Percentiles rank a stretch among this genome's conserved stretches.
Conservation (phyloP, 1,140 invertebrate genomes). For the Cydia pomonella region DNA sequence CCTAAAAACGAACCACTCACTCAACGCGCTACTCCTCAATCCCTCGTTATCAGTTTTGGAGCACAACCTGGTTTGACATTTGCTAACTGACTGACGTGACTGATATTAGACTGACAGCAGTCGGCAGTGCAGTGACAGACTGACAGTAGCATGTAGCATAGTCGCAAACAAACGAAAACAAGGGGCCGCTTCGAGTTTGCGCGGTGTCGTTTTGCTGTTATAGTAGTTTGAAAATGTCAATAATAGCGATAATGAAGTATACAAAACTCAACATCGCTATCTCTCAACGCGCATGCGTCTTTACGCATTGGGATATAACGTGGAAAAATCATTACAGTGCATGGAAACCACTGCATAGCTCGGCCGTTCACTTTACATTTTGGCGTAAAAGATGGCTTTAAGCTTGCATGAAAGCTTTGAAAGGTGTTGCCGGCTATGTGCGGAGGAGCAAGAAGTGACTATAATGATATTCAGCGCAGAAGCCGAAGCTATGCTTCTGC, state of each 20-base stretch:
- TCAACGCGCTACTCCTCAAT: too few species aligned
- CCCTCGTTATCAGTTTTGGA: too few species aligned
- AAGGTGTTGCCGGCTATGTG: slow-evolving; percentile 73
- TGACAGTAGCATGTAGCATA: not conserved
- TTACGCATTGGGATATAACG: slow-evolving; percentile 44
- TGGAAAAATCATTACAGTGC: slow-evolving; percentile 60
- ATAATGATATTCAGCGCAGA: slow-evolving; percentile 76
- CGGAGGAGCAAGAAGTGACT: slow-evolving; percentile 72
- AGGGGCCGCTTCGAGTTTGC: slow-evolving; percentile 22
- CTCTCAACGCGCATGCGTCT: slow-evolving; percentile 67
- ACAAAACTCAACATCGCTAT: slow-evolving; percentile 58
- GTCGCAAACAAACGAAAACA: slow-evolving; percentile 26
- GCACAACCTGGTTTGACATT: not conserved
- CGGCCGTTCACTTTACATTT: not conserved
- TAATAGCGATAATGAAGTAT: slow-evolving; percentile 63
- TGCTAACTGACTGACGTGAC: too few species aligned
- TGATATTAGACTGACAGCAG: not conserved
- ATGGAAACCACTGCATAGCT: slow-evolving; percentile 14
- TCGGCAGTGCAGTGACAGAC: too few species aligned
- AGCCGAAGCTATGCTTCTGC: slow-evolving; percentile 73
- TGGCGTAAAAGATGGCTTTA: slow-evolving; percentile 42
- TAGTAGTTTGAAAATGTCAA: slow-evolving; percentile 38
- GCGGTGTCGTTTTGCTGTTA: slow-evolving; percentile 27
- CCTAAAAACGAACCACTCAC: too few species aligned
- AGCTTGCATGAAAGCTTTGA: slow-evolving; percentile 56